Base-by-base conservation (phyloP, 1,140 invertebrate genomes). In the Meteorus sp. region DNA sequence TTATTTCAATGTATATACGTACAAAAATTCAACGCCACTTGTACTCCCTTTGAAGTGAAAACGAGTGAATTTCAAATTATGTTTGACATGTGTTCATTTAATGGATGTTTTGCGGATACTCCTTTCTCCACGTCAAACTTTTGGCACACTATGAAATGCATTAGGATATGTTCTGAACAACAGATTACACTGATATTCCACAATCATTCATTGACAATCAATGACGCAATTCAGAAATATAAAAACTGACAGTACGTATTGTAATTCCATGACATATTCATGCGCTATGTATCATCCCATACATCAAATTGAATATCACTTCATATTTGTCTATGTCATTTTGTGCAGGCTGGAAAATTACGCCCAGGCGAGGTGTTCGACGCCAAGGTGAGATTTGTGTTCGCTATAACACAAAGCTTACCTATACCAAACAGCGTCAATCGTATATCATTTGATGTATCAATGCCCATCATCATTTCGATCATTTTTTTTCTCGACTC, bases 351-450 rank as follows among this genome's bases (percentile, higher is more conserved):
- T 84, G 86, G 82, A 82, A 87, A 84, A 82, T 87, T 89, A 81
- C 88, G 88, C 76, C 88, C 88, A 75, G 88, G 88, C 81, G 88
- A 90, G 81, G 85, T 90, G 77, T 83, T 86, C 74, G 88, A 89
- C 79, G 80, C 80, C 79, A 89, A 90, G 88, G 88, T 90, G 87
- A 86, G 85, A 82, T 84, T 85, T 85, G 83, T 83, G 83, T 83
- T 75, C 71, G 55, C 78, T 73, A 77, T 78, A 78, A 83, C 83
- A 85, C 83, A 84, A 84, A 85, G 80, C 83, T 82, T 83, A 82
- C 82, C 82, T 77, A 33, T 11, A 53, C 23, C 13, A 29, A 51
- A 11, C 56, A 17, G 29, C 27, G 43, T 39, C 8, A 20, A 29
- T n/a, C 27, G 35, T 39, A 39, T 39, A n/a, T 55, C 15, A 20